Conservation (phyloP, 2,113 vertebrate species). For the Rhinogobius similis region DNA sequence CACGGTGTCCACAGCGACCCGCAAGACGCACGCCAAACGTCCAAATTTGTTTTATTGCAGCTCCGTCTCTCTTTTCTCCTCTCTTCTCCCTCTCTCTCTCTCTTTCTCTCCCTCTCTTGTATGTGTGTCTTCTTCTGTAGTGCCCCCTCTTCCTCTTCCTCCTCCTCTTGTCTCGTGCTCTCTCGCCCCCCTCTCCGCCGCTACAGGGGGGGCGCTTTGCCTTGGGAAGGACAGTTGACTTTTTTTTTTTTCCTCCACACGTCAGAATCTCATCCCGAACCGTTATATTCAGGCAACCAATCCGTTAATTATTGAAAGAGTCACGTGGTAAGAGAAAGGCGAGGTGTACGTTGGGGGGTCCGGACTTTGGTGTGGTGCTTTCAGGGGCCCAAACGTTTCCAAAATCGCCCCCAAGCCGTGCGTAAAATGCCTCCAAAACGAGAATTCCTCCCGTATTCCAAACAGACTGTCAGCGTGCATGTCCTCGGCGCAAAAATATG, state of each 20-base stretch:
- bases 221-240: constrained; percentile 95
- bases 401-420: constrained; percentile 14
- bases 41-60: constrained; percentile 96
- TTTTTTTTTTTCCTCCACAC: constrained; percentile 81
- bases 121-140: constrained; percentile 49
- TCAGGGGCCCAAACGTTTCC: constrained; percentile 31
- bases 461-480: constrained; percentile 31
- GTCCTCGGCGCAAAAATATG: constrained; percentile 44
- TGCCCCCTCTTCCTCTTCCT: constrained; percentile 22
- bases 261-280: constrained; percentile 88
- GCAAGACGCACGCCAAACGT: constrained; percentile 83
- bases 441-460: not conserved
- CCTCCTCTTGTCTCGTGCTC: constrained; percentile 21
- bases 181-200: constrained; percentile 48
- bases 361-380: constrained; percentile 52
- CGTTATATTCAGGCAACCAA: constrained; percentile 90
- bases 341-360: constrained; percentile 81
- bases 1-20: constrained; percentile 91
- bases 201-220: constrained; percentile 79
- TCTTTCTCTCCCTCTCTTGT: constrained; percentile 36
- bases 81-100: constrained; percentile 58
- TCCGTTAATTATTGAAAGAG: constrained; percentile 99
- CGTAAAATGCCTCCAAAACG: not conserved
- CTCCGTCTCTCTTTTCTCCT: constrained; percentile 74
- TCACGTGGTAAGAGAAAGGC: constrained; percentile 86